phyloP scores from a whole-genome alignment of 2,113 vertebrate species.

The Myrmecobius fasciatus region DNA sequence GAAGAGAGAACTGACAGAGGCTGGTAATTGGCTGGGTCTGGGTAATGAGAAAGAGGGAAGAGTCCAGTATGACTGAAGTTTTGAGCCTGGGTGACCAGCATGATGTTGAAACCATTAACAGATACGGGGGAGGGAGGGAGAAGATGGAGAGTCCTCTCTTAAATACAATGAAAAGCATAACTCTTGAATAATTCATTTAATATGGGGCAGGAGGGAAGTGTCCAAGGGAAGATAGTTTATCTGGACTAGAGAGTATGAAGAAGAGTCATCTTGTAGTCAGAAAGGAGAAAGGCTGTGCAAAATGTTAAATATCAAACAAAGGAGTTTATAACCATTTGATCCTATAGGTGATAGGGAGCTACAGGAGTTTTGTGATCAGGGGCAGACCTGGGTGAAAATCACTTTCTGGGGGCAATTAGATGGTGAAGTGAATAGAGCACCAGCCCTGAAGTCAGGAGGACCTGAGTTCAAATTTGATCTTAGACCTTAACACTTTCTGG shows the following conservation, averaged over 20 bases:
- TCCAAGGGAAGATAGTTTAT: background rate
- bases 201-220: background rate
- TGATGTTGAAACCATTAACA: background rate
- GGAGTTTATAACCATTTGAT: too few species aligned
- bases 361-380: background rate
- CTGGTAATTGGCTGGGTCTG: background rate
- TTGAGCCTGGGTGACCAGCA: background rate
- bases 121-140: background rate
- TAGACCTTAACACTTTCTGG: too few species aligned
- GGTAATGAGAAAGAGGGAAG: background rate
- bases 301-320: too few species aligned
- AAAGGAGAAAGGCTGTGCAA: background rate
- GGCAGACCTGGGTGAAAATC: background rate
- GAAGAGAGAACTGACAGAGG: background rate
- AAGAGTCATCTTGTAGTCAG: background rate
- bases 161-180: background rate
- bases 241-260: background rate
- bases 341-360: background rate
- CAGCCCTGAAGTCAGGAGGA: too few species aligned
- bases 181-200: background rate
- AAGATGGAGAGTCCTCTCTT: background rate
- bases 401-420: background rate
- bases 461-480: too few species aligned
- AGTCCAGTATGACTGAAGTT: background rate
- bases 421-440: too few species aligned